phyloP scores from a whole-genome alignment of 2,113 vertebrate genomes.

The Nycticryphes semicollaris region DNA sequence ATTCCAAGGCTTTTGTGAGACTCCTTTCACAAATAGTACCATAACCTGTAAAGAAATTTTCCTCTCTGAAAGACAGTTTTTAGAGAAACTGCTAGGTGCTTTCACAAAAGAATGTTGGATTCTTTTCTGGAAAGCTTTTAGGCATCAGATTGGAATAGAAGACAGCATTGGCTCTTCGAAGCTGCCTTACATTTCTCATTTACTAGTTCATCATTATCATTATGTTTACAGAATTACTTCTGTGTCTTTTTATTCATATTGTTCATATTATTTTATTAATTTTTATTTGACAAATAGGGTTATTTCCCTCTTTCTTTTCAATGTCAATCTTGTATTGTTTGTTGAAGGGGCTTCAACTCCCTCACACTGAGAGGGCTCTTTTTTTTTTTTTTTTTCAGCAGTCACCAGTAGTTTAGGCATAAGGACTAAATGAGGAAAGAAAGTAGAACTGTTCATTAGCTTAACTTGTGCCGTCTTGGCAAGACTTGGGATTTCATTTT shows the following conservation, averaged over 20 bases:
- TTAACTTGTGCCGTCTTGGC: background rate
- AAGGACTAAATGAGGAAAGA: background rate
- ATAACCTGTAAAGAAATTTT: background rate
- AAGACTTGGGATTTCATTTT: background rate
- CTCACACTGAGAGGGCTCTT: background rate
- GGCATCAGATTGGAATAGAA: background rate
- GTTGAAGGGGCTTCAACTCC: background rate
- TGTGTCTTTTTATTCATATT: background rate
- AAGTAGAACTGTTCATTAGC: background rate
- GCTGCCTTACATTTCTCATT: background rate
- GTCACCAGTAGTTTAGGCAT: background rate
- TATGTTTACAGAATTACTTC: background rate
- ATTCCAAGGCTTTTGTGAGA: background rate
- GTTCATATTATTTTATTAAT: background rate
- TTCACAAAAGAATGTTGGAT: background rate
- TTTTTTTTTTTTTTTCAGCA: background rate
- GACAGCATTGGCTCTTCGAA: background rate
- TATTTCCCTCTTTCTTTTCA: background rate
- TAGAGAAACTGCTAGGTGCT: background rate
- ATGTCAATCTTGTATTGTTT: background rate
- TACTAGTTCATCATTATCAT: background rate
- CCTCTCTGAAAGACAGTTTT: background rate
- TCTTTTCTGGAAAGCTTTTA: constrained; percentile 8
- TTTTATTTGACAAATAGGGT: background rate
- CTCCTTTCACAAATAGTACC: background rate